Percentiles rank a stretch among this genome's conserved stretches.
Conservation (phyloP, 2,797 vertebrate species). For the Brachymystax lenok region DNA sequence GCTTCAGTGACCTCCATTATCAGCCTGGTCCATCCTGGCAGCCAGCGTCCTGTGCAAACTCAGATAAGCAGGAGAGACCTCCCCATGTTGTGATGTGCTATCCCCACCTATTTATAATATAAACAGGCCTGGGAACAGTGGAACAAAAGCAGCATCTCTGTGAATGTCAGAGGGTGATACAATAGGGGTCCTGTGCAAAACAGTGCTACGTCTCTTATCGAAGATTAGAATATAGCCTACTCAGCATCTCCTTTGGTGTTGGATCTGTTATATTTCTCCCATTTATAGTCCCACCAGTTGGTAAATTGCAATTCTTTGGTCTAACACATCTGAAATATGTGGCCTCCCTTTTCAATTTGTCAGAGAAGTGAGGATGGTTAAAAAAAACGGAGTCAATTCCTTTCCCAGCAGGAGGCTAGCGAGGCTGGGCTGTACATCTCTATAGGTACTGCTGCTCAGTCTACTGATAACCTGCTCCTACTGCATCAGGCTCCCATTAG, state of each 20-base stretch:
- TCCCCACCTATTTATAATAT: constrained; percentile 10
- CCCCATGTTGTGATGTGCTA: background rate
- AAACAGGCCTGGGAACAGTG: background rate
- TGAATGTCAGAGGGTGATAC: background rate
- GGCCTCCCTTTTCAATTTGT: background rate
- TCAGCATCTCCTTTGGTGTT: background rate
- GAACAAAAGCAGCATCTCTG: background rate
- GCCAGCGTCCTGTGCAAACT: constrained; percentile 14
- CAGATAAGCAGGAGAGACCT: constrained; percentile 13
- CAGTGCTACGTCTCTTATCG: background rate
- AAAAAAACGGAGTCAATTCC: background rate
- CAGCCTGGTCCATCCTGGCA: background rate
- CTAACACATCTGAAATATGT: background rate
- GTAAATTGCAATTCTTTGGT: background rate
- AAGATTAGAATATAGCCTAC: background rate
- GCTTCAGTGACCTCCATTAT: background rate
- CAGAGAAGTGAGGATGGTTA: background rate
- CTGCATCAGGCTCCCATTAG: background rate
- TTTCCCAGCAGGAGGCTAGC: background rate
- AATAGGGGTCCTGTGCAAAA: constrained; percentile 3
- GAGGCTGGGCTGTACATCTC: background rate
- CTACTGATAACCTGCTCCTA: constrained; percentile 3
- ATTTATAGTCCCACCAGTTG: background rate
- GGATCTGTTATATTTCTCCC: background rate
- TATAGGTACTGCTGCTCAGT: background rate